Conservation (phyloP, 2,888 invertebrate species). For the Ctenicera cuprea region DNA sequence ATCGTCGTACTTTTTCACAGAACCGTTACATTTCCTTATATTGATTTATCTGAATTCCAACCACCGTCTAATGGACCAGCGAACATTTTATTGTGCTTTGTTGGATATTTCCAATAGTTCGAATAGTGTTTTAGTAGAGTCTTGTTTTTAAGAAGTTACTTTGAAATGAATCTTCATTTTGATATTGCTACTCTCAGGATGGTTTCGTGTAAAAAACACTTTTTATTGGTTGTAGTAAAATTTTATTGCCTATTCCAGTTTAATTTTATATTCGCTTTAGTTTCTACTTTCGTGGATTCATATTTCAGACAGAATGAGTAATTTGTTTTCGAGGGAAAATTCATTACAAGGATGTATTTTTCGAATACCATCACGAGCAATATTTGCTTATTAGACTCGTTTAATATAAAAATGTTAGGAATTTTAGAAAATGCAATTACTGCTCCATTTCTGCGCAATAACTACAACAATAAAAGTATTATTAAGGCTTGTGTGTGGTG, state of each 20-base stretch:
- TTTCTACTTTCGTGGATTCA: constrained; percentile 12
- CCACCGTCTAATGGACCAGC: constrained; percentile 38
- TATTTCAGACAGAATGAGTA: constrained; percentile 10
- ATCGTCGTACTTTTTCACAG: constrained; percentile 12
- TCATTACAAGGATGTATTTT: not conserved
- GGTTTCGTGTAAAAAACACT: constrained; percentile 13
- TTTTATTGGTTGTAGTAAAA: constrained; percentile 27
- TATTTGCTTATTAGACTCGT: constrained; percentile 15
- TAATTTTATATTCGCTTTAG: constrained; percentile 31
- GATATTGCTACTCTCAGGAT: not conserved
- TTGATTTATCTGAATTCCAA: constrained; percentile 43
- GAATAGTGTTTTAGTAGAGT: constrained; percentile 2
- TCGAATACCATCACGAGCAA: not conserved
- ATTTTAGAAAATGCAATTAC: constrained; percentile 44
- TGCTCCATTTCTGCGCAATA: constrained; percentile 28
- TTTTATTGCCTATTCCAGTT: constrained; percentile 37
- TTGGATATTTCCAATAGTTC: constrained; percentile 35
- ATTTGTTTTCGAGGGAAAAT: constrained; percentile 11
- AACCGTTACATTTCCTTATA: constrained; percentile 32
- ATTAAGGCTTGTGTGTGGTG: constrained; percentile 32
- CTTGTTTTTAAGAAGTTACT: constrained; percentile 9
- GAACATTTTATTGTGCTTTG: constrained; percentile 41
- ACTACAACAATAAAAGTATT: constrained; percentile 47
- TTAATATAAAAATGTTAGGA: constrained; percentile 13
- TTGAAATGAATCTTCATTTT: constrained; percentile 32